Base-by-base conservation (phyloP, 2,797 vertebrate species). In the Halcyon leucocephala region DNA sequence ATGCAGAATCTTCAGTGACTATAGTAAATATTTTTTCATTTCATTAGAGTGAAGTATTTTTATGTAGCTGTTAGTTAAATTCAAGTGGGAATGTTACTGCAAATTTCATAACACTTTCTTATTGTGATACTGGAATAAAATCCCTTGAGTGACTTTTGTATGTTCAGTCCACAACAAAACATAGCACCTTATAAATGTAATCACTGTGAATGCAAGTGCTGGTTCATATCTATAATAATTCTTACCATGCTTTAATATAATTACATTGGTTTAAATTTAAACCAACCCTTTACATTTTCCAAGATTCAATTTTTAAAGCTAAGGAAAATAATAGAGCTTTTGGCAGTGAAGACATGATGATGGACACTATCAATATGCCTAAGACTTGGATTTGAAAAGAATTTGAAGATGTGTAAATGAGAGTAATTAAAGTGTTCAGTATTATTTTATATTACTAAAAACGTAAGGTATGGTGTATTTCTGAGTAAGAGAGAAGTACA, bases 121-220 rank as follows among this genome's bases (percentile, higher is more conserved):
- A 44, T 21, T 70, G 11, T 65, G 18, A 61, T 55, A 26, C 15
- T 51, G 26, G 6, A 71, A 66, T 58, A 82, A 89, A 90, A 67
- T 44, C 21, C 25, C 13, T 74, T 64, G 18, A 28, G 7, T 83
- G 48, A n/a, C 9, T 54, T 73, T 24, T 0, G 0, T 41, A n/a
- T n/a, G 9, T 77, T 88, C 3, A 2, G 20, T 44, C 37, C 24
- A 15, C 19, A 54, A 51, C 20, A 46, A 58, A 85, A 42, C 26
- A 82, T 65, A 62, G 12, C 20, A 42, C 1, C 31, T 72, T 73
- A 14, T 51, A 42, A 72, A 90, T 86, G 19, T 49, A 74, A 71
- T 81, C 16, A 21, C 41, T 49, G 19, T 55, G 24, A 49, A 39
- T 89, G 42, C 26, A 89, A 71, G 64, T 62, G 39, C 5, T 69